phyloP scores from a whole-genome alignment of 1,140 invertebrate species.

The Bombus polaris region DNA sequence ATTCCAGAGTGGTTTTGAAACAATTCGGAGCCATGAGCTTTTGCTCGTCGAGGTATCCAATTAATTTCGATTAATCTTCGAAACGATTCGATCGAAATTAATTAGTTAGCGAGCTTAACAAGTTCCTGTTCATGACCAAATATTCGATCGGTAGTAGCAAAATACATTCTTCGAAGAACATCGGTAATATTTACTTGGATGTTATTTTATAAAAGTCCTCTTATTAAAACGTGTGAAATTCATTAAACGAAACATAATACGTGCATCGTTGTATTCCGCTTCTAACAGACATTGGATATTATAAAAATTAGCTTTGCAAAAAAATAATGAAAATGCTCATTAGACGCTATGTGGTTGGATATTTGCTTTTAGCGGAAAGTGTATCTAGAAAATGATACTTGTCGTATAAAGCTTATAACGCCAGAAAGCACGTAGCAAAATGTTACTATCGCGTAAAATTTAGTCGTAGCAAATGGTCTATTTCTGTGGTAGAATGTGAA shows the following conservation, averaged over 20 bases:
- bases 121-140: not conserved
- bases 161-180: not conserved
- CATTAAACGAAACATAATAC: not conserved
- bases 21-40: not conserved
- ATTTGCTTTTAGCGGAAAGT: not conserved
- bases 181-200: not conserved
- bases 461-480: not conserved
- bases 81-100: not conserved
- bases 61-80: slow-evolving; percentile 23
- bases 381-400: not conserved
- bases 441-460: not conserved
- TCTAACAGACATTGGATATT: not conserved
- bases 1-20: slow-evolving; percentile 5
- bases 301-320: not conserved
- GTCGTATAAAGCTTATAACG: not conserved
- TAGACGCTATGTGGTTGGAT: not conserved
- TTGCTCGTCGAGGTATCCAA: not conserved
- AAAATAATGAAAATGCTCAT: not conserved
- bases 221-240: not conserved
- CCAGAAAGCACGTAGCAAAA: not conserved
- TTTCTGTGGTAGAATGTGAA: not conserved
- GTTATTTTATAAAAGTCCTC: not conserved
- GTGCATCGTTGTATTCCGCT: not conserved
- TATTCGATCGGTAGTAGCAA: not conserved
- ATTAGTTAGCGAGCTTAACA: not conserved